Evolutionary conservation across 53 echinoderm and acorn worm genomes (phyloP).

Genomic region (Echinarachnius parma): DNA sequence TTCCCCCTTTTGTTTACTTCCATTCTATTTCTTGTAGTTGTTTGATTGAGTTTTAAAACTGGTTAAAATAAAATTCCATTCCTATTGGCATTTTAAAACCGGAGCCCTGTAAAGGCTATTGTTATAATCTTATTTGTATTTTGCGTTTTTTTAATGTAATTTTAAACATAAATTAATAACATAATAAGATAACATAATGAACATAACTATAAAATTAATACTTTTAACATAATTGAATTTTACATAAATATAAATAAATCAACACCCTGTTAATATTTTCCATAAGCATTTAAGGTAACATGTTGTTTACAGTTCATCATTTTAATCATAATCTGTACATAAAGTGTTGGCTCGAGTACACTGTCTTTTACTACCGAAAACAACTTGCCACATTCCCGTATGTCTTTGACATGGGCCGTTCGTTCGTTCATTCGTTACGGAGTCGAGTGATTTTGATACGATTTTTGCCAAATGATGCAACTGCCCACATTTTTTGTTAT

Average conservation of each 20-base stretch:
- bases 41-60: conserved; percentile 30
- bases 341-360: conserved; percentile 1
- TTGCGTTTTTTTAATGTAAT: conserved; percentile 21
- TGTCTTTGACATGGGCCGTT: conserved; percentile 31
- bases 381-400: conserved; percentile 32
- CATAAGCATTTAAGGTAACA: background rate
- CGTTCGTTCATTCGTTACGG: no score
- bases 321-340: conserved; percentile 23
- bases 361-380: conserved; percentile 7
- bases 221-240: background rate
- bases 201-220: background rate
- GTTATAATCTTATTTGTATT: conserved; percentile 26
- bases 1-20: conserved; percentile 40
- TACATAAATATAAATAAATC: background rate
- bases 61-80: conserved; percentile 56
- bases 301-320: conserved; percentile 18
- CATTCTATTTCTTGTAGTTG: conserved; percentile 48
- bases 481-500: conserved; percentile 43
- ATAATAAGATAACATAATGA: background rate
- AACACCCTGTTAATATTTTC: background rate
- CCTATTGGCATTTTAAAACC: conserved; percentile 52
- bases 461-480: conserved; percentile 37
- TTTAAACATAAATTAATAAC: background rate
- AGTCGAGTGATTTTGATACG: conserved; percentile 2
- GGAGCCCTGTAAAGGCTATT: conserved; percentile 49